Base-by-base conservation (phyloP, 2,113 vertebrate genomes). In the Thalassarche chlororhynchos region DNA sequence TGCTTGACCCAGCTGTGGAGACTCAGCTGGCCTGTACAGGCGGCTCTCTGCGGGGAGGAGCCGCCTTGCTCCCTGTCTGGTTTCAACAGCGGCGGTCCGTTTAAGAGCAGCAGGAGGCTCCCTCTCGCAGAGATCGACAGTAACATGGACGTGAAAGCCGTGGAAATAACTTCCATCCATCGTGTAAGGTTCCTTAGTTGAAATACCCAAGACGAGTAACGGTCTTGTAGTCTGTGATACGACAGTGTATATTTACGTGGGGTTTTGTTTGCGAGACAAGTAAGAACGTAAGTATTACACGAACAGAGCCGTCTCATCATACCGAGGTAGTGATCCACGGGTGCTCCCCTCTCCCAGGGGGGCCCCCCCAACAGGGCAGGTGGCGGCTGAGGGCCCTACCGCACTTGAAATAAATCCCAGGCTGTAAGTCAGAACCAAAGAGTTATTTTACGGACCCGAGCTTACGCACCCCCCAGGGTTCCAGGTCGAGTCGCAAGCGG, bases 71-170 rank as follows among this genome's bases (percentile, higher is more conserved):
- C 1, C 0, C 6, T 23, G 6, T 4, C 52, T 69, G 38, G 0
- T 51, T 44, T n/a, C 65, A 44, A 3, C 64, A 82, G 26, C 31
- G 46, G n/a, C 1, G 3, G 4, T 51, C 36, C 42, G 23, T 49
- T 15, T 8, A 7, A 1, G 2, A 34, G 40, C 62, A 61, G 4
- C 64, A 44, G 34, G 6, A 61, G 6, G 3, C 38, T 74, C 36
- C 8, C 9, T 29, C n/a, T 82, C 4, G 1, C 10, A 42, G 17
- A 47, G 4, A 13, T n/a, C 13, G 21, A 3, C 2, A 0, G 10
- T 7, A 36, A 12, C 7, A 6, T 1, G 10, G 36, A 31, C 1
- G 23, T 17, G 19, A 89, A 84, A 72, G 15, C 68, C 36, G 46
- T 28, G 40, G n/a, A 36, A 70, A 3, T 24, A 84, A 32, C 28